phyloP scores from a whole-genome alignment of 37 sponge, comb jelly and placozoan genomes.

The Dysidea cf. avara region DNA sequence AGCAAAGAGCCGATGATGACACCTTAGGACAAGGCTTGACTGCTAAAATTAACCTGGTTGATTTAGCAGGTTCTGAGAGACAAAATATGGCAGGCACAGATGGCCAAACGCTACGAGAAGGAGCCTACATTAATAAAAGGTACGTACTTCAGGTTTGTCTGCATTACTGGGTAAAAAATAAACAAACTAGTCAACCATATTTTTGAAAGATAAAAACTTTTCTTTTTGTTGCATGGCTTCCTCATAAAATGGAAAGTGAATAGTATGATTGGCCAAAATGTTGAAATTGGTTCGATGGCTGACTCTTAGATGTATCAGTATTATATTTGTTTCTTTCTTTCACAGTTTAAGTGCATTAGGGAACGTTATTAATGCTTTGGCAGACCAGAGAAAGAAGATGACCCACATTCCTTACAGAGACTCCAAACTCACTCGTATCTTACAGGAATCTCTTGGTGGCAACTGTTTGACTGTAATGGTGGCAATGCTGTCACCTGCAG shows the following conservation, averaged over 20 bases:
- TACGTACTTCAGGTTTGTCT: too few species aligned
- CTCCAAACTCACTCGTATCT: conserved; percentile 43
- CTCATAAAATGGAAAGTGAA: too few species aligned
- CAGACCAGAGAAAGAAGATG: conserved; percentile 14
- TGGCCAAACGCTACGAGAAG: conserved; percentile 17
- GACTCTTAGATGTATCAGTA: background rate
- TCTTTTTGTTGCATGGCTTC: too few species aligned
- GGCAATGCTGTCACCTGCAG: conserved; percentile 3
- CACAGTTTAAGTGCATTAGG: background rate
- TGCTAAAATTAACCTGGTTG: conserved; percentile 16
- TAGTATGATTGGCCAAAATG: too few species aligned
- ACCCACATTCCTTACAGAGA: conserved; percentile 45
- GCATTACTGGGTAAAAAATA: too few species aligned
- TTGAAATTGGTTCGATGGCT: too few species aligned
- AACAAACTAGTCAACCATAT: too few species aligned
- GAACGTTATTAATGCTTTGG: conserved; percentile 54
- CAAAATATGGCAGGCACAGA: conserved; percentile 1
- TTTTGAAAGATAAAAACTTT: too few species aligned
- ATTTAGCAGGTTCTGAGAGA: too few species aligned
- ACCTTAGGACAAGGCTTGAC: background rate
- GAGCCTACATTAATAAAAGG: conserved; percentile 26
- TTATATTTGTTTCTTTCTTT: background rate
- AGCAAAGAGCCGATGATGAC: conserved; percentile 16
- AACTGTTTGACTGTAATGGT: conserved; percentile 99
- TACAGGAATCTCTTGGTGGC: conserved; percentile 98